Evolutionary conservation across 2,797 vertebrate genomes (phyloP).

Genomic region (Scleropages formosus): DNA sequence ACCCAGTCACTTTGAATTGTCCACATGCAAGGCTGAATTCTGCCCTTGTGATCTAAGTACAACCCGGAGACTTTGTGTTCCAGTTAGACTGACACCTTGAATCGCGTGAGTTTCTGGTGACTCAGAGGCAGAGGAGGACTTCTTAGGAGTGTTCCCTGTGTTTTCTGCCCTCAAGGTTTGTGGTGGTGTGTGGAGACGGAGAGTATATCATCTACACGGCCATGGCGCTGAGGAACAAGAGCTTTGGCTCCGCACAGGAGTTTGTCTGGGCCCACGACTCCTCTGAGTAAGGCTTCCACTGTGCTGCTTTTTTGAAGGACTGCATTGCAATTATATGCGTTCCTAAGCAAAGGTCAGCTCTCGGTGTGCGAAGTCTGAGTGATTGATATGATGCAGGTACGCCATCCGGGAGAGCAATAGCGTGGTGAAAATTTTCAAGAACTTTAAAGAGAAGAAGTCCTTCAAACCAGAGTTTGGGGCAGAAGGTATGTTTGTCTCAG

Average conservation of each 20-base stretch:
- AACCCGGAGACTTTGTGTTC: too few species aligned
- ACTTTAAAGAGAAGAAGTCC: conserved; percentile 97
- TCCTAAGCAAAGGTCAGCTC: neutral
- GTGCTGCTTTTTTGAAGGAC: neutral
- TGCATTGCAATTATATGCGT: neutral
- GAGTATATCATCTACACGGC: conserved; percentile 87
- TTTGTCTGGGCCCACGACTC: conserved; percentile 98
- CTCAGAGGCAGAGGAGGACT: neutral
- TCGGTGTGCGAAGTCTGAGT: conserved; percentile 41
- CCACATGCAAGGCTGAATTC: too few species aligned
- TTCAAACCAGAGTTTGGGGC: conserved; percentile 99
- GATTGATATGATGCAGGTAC: conserved; percentile 66
- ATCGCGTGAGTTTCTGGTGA: too few species aligned
- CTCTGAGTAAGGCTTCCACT: conserved; percentile 82
- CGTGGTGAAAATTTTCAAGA: conserved; percentile 96
- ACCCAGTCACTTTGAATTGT: too few species aligned
- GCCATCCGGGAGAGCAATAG: conserved; percentile 95
- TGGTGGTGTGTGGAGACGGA: conserved; percentile 91
- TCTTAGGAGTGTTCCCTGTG: conserved; percentile 12
- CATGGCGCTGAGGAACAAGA: conserved; percentile 97
- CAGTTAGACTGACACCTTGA: too few species aligned
- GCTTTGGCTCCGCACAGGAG: conserved; percentile 96
- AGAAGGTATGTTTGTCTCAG: conserved; percentile 72
- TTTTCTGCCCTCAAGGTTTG: conserved; percentile 73
- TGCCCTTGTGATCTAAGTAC: too few species aligned